phyloP scores from a whole-genome alignment of 2,113 vertebrate genomes.

The Zootoca vivipara region DNA sequence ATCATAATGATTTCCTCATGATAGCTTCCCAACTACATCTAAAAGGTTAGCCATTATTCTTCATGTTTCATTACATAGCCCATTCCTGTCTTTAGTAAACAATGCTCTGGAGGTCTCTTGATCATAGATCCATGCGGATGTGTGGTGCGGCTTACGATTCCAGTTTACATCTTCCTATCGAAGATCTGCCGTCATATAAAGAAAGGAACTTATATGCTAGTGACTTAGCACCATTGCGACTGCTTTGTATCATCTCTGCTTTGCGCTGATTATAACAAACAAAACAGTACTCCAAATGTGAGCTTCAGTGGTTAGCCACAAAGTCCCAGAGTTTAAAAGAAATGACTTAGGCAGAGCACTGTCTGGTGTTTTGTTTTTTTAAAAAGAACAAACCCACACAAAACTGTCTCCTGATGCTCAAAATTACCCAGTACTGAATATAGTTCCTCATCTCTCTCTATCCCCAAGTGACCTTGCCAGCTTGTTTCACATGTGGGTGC shows the following conservation, averaged over 20 bases:
- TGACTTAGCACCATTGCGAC: neutral
- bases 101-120: neutral
- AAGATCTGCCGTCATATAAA: slow-evolving; percentile 19
- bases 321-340: neutral
- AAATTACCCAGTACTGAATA: slow-evolving; percentile 2
- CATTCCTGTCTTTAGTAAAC: slow-evolving; percentile 2
- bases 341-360: slow-evolving; percentile 18
- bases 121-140: neutral
- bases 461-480: neutral
- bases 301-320: neutral
- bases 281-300: neutral
- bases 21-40: slow-evolving; percentile 8
- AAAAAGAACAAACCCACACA: neutral
- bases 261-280: neutral
- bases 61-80: neutral
- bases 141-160: neutral
- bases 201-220: neutral
- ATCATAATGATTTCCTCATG: slow-evolving; percentile 14
- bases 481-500: neutral
- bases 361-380: neutral
- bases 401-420: neutral
- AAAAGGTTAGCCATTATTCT: slow-evolving; percentile 36
- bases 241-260: fast-evolving
- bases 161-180: too few relatives aligned
- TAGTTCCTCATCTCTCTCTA: neutral